Evolutionary conservation across 1,140 invertebrate species (phyloP), one percentile per base, ranked within the genome.

Genomic region (Doryteuthis pealeii): DNA sequence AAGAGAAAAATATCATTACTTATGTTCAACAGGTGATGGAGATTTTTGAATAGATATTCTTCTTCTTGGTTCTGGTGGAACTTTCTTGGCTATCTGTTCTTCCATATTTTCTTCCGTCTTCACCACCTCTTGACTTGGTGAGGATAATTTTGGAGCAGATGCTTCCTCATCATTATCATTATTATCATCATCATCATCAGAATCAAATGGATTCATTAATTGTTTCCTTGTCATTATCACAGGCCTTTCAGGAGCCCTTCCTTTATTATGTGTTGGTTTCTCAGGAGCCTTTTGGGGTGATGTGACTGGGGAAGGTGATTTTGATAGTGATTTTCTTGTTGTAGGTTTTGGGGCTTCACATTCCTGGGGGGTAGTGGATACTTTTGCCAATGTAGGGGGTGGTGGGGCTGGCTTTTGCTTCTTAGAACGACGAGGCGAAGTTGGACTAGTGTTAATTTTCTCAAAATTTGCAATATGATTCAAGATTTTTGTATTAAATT

Each of bases 131-230:
- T 5, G 4, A 40, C 35, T 40, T 10, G 35, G 35, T 40, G 54
- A 58, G 18, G 54, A 58, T 28, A 28, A 2, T 6, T 58, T 58
- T 18, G 26, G 4, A 6, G 4, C 54, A 3, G 18, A n/a, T 4
- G 54, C 4, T 28, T 58, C 54, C 15, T 58, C 54, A 58, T 58
- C 54, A 22, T 49, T 49, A 49, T 49, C 22, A 49, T 49, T 49
- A 49, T 49, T 49, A 49, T 94, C 93, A 71, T 95, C 94, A 80
- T 96, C 95, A 40, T 95, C 94, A 84, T 96, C 94, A 68, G 94
- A 95, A 67, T 94, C 95, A 89, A 96, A 96, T 2, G 95, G 95
- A 90, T 96, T 95, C 22, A 92, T 93, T 73, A 95, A 90, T 88
- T 96, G 94, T 73, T 94, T 92, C 76, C 94, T 90, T 2, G 94